These are phyloP conservation scores for Aphelenchoides avenae DNA, from an alignment of 1,140 invertebrate species.

Conservation along the genomic window DNA sequence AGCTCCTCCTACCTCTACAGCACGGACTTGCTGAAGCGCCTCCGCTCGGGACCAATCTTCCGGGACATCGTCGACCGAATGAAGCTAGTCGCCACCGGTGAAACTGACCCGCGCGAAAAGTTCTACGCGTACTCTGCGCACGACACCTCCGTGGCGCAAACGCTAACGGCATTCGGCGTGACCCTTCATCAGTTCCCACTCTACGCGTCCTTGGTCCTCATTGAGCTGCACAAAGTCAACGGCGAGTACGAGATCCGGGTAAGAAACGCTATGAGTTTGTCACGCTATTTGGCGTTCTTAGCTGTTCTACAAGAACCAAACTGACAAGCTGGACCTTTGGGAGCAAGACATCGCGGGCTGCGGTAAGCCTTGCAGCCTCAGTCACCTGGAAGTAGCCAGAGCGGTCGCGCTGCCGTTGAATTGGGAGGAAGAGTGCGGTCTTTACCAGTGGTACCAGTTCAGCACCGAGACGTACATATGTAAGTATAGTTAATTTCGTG, in stretches of 20 bases:
- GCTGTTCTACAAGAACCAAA: slow-evolving; percentile 49
- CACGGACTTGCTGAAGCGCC: slow-evolving; percentile 26
- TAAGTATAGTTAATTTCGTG: no score
- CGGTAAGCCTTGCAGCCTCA: slow-evolving; percentile 21
- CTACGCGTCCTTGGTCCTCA: slow-evolving; percentile 26
- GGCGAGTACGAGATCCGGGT: slow-evolving; percentile 14
- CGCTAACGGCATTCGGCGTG: slow-evolving; percentile 42
- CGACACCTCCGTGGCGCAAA: slow-evolving; percentile 37
- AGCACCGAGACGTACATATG: slow-evolving; percentile 9
- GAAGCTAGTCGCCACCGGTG: slow-evolving; percentile 2
- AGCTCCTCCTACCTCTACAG: slow-evolving; percentile 30
- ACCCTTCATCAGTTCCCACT: slow-evolving; percentile 23
- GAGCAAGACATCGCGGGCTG: slow-evolving; percentile 34
- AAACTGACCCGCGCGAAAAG: slow-evolving; percentile 31
- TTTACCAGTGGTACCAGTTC: slow-evolving; percentile 25
- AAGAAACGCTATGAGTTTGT: not conserved
- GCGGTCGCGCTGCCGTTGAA: slow-evolving; percentile 22
- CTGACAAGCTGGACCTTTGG: slow-evolving; percentile 22
- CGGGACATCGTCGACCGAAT: slow-evolving; percentile 38
- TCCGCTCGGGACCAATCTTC: slow-evolving; percentile 33
- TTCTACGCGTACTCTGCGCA: slow-evolving; percentile 47
- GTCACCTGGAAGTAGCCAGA: not conserved
- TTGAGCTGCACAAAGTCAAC: slow-evolving; percentile 32
- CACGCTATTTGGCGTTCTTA: slow-evolving; percentile 32
- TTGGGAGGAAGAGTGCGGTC: slow-evolving; percentile 32